phyloP scores from a whole-genome alignment of 2,797 vertebrate genomes.

The Tachyglossus aculeatus region DNA sequence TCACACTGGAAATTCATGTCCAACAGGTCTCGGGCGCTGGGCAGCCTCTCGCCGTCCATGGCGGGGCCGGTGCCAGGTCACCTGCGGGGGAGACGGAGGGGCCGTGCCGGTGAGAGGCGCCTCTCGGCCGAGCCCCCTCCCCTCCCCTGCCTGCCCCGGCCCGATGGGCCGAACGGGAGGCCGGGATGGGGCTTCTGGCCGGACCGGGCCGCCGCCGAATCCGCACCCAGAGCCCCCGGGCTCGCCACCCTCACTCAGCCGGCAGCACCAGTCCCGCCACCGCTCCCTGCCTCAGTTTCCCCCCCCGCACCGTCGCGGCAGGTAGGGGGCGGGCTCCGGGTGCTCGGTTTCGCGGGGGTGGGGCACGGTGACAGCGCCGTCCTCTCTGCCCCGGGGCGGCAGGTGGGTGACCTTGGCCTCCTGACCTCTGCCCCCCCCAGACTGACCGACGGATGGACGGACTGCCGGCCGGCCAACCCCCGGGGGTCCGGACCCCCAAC shows the following conservation, averaged over 20 bases:
- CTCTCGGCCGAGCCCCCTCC: neutral
- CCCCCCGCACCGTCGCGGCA: neutral
- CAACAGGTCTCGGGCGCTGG: slow-evolving; percentile 45
- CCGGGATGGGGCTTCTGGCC: slow-evolving; percentile 28
- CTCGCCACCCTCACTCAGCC: no score
- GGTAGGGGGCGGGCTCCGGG: neutral
- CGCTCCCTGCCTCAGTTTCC: no score
- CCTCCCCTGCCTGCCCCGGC: neutral
- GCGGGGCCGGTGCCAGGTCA: slow-evolving; percentile 18
- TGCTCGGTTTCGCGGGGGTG: neutral
- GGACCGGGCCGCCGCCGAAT: slow-evolving; percentile 39
- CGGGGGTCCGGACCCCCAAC: no score
- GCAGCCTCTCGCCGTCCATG: slow-evolving; percentile 67
- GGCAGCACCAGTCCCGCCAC: no score
- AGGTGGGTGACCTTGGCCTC: no score
- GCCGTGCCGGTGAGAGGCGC: no score
- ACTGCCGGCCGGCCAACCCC: no score
- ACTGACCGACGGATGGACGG: neutral
- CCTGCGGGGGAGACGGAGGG: slow-evolving; percentile 1
- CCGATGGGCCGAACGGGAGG: neutral
- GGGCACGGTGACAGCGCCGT: no score
- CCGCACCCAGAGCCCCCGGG: neutral
- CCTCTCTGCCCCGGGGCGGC: neutral
- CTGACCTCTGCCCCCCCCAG: no score
- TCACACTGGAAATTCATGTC: slow-evolving; percentile 73